A percentile compares a stretch with the other conserved stretches of the same genome.
Conservation (phyloP, 2,113 vertebrate genomes). For the Camarhynchus parvulus region DNA sequence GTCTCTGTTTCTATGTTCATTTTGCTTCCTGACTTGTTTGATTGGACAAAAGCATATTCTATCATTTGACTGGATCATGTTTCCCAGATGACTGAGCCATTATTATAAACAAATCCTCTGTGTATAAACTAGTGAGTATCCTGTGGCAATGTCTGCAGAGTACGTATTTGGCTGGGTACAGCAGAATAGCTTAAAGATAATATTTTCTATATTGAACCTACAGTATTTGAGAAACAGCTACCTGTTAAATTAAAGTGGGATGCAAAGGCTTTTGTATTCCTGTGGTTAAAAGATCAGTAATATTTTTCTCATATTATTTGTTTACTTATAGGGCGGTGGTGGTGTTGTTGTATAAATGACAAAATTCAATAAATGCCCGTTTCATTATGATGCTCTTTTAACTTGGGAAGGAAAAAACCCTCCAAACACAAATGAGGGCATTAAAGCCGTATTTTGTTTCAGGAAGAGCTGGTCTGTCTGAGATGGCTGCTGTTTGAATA, state of each 20-base stretch:
- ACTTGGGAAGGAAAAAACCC: neutral
- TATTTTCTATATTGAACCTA: neutral
- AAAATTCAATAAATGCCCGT: neutral
- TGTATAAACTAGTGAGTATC: conserved; percentile 14
- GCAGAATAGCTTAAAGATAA: neutral
- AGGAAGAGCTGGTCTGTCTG: neutral
- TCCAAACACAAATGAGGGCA: neutral
- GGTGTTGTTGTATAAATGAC: neutral
- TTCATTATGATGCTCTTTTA: neutral
- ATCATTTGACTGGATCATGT: neutral
- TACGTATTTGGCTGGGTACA: neutral
- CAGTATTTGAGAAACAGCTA: neutral
- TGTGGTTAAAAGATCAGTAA: neutral
- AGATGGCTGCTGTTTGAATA: neutral
- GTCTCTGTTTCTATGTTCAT: neutral
- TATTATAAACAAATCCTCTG: conserved; percentile 22
- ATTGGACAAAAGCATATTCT: neutral
- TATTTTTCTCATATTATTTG: neutral
- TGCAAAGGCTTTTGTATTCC: neutral
- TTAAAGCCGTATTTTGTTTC: neutral
- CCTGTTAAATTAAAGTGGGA: neutral
- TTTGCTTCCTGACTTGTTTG: neutral
- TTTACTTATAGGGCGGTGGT: neutral
- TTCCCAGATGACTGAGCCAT: conserved; percentile 43
- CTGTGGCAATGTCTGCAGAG: neutral